A percentile compares a stretch with the other conserved stretches of the same genome.
Evolutionary conservation across 2,113 vertebrate genomes (phyloP).

Genomic region (Dromaius novaehollandiae): DNA sequence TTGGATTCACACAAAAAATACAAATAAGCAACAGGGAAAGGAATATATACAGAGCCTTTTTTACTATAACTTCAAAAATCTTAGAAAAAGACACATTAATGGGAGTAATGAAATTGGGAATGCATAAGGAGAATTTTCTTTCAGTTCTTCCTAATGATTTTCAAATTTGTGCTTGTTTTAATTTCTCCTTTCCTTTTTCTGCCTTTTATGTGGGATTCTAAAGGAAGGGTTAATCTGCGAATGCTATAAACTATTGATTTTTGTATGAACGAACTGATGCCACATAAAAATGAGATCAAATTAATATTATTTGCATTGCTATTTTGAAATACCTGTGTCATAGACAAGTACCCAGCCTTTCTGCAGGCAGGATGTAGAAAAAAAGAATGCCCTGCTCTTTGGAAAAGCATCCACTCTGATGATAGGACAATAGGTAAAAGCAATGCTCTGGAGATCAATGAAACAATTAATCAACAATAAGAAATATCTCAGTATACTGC

Average conservation of each 20-base stretch:
- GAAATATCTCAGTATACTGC: neutral
- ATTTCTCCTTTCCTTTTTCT: neutral
- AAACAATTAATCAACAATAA: neutral
- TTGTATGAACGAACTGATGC: neutral
- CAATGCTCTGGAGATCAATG: neutral
- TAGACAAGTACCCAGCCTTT: neutral
- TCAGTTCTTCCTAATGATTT: neutral
- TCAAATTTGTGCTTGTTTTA: neutral
- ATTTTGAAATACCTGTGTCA: neutral
- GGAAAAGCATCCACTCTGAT: neutral
- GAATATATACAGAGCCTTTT: neutral
- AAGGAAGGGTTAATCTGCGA: neutral
- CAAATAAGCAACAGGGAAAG: neutral
- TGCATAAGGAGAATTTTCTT: neutral
- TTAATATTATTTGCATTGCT: neutral
- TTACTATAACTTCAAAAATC: neutral
- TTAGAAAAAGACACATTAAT: neutral
- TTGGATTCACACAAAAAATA: conserved; percentile 2
- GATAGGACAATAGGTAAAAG: neutral
- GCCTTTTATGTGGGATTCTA: neutral
- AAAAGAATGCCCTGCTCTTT: neutral
- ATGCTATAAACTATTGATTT: neutral
- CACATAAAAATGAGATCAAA: neutral
- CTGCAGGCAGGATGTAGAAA: neutral
- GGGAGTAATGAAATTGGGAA: neutral